Evolutionary conservation across 2,888 invertebrate genomes (phyloP).

Genomic region (Linnaemya vulpina): DNA sequence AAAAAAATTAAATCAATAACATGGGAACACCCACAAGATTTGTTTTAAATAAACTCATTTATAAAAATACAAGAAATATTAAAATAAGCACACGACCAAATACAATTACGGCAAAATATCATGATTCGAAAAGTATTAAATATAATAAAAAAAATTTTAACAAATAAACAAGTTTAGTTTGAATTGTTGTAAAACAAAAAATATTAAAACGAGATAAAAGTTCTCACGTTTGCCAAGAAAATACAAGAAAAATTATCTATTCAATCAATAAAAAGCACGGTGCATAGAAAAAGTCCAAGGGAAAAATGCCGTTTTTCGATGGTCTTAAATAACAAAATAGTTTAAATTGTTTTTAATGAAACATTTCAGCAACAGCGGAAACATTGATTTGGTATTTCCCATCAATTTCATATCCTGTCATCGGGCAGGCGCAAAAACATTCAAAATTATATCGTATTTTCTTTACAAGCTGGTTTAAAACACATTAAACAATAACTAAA

Average conservation of each 20-base stretch:
- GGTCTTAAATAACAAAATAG: no score
- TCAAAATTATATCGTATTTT: neutral
- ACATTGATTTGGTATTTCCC: neutral
- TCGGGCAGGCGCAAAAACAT: neutral
- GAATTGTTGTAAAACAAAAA: neutral
- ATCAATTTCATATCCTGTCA: neutral
- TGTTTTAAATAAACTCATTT: slow-evolving; percentile 7
- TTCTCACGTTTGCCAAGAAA: slow-evolving; percentile 21
- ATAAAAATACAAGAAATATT: slow-evolving; percentile 6
- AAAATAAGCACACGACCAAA: slow-evolving; percentile 46
- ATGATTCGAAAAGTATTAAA: slow-evolving; percentile 14
- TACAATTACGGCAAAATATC: slow-evolving; percentile 11
- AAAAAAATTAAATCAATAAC: neutral
- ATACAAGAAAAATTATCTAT: neutral
- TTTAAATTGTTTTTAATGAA: neutral
- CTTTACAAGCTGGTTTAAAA: neutral
- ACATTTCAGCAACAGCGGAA: neutral
- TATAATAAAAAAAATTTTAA: neutral
- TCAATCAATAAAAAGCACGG: neutral
- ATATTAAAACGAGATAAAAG: slow-evolving; percentile 7
- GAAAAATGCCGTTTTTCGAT: no score
- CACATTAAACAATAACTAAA: no score
- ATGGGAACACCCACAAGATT: slow-evolving; percentile 37
- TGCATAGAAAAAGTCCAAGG: neutral
- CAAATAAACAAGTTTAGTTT: slow-evolving; percentile 8